A percentile compares a stretch with the other conserved stretches of the same genome.
Conservation (phyloP, 37 sponge, comb jelly and placozoan genomes). For the Sycon ciliatum region DNA sequence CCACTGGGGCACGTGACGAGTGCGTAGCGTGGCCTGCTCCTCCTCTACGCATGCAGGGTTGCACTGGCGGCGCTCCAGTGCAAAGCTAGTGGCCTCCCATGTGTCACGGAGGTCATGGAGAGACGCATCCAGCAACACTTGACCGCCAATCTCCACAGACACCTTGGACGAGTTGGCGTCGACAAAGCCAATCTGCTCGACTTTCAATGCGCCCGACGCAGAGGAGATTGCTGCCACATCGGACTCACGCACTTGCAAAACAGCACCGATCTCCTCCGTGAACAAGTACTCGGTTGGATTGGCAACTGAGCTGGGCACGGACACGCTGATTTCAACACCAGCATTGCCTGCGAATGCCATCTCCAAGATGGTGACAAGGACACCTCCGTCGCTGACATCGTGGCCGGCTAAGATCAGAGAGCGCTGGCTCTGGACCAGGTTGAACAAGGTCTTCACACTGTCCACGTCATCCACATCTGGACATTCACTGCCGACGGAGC, state of each 20-base stretch:
- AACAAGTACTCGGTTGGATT: not conserved
- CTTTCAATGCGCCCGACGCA: not conserved
- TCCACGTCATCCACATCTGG: slow-evolving; percentile 17
- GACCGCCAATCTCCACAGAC: not conserved
- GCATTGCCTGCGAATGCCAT: slow-evolving; percentile 27
- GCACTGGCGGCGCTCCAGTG: slow-evolving; percentile 15
- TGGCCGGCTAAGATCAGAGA: slow-evolving; percentile 9
- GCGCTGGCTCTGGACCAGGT: not conserved
- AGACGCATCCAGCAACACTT: not conserved
- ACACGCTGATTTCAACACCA: not conserved
- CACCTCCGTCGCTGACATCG: slow-evolving; percentile 26
- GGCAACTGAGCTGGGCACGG: not conserved
- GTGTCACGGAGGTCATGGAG: slow-evolving; percentile 3
- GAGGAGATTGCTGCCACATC: not conserved
- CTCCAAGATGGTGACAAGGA: not conserved
- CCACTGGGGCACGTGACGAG: not conserved
- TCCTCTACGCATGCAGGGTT: slow-evolving; percentile 5
- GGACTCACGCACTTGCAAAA: not conserved
- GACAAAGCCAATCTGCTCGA: not conserved
- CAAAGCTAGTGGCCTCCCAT: slow-evolving; percentile 22
- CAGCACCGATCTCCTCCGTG: not conserved
- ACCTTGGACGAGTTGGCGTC: not conserved
- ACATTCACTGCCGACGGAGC: not conserved
- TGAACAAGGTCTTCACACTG: not conserved
- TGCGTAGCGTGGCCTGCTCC: not conserved